Percentiles rank a stretch among this genome's conserved stretches.
These are phyloP conservation scores for Pachypsylla venusta DNA, from an alignment of 1,140 invertebrate species.

Conservation along the genomic window DNA sequence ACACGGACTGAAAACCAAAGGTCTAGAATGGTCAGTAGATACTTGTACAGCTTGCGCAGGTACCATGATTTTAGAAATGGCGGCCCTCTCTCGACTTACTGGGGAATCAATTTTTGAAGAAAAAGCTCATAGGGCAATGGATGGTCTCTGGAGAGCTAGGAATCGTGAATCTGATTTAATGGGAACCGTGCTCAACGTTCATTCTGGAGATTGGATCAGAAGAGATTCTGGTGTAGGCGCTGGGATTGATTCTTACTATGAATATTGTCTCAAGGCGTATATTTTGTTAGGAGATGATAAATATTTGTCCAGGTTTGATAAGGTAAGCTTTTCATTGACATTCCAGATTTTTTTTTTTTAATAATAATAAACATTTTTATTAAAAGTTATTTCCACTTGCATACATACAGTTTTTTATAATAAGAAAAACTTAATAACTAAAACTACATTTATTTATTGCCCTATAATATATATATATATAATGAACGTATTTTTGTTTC, in stretches of 20 bases:
- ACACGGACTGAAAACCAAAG: constrained; percentile 65
- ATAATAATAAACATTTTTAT: no score
- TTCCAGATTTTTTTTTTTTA: no score
- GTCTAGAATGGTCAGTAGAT: constrained; percentile 59
- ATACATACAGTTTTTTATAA: no score
- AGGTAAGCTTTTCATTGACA: constrained; percentile 34
- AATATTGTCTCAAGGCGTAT: constrained; percentile 92
- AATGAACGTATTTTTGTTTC: constrained; percentile 18
- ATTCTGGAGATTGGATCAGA: constrained; percentile 92
- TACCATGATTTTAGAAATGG: constrained; percentile 95
- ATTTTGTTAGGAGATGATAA: constrained; percentile 67
- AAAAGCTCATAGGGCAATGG: constrained; percentile 91
- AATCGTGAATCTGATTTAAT: constrained; percentile 84
- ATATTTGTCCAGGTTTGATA: constrained; percentile 84
- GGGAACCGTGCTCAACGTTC: constrained; percentile 89
- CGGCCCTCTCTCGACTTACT: constrained; percentile 80
- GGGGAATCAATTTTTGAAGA: constrained; percentile 87
- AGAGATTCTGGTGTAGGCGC: constrained; percentile 95
- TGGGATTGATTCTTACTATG: constrained; percentile 97
- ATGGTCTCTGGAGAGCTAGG: constrained; percentile 85
- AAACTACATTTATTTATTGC: no score
- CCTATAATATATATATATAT: no score
- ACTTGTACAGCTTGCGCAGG: constrained; percentile 98
- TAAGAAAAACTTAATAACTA: no score
- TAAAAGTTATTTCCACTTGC: no score